Conservation (phyloP, 2,797 vertebrate species). For the Mastacembelus armatus region DNA sequence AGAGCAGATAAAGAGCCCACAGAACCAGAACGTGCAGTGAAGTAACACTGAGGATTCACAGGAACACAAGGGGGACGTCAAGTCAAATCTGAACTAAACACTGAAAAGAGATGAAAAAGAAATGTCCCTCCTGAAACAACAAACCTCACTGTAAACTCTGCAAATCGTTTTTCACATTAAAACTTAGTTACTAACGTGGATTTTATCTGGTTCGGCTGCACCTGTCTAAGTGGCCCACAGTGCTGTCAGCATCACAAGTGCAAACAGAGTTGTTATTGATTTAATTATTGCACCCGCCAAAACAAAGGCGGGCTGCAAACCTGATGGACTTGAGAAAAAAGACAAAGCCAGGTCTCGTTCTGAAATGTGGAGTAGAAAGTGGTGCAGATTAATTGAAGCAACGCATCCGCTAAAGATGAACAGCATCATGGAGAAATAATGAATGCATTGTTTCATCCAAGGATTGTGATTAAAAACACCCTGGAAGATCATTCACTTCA, state of each 20-base stretch:
- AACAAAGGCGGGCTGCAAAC: neutral
- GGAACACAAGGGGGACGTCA: too few relatives aligned
- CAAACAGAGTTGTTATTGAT: neutral
- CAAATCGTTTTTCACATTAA: neutral
- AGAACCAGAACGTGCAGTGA: neutral
- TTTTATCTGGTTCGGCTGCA: neutral
- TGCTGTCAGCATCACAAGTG: conserved; percentile 12
- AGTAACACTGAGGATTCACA: neutral
- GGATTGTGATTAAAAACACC: neutral
- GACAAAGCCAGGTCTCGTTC: too few relatives aligned
- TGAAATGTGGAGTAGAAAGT: neutral
- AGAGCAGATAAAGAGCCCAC: neutral
- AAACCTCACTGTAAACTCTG: neutral
- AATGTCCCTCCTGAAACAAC: neutral
- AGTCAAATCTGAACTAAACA: neutral
- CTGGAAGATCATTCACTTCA: neutral
- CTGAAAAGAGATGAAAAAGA: too few relatives aligned
- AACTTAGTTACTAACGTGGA: neutral
- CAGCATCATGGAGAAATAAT: neutral
- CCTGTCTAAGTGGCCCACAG: too few relatives aligned
- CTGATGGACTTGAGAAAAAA: neutral
- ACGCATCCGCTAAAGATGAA: neutral
- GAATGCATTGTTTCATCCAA: neutral
- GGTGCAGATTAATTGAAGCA: conserved; percentile 4
- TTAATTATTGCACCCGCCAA: neutral